phyloP scores from a whole-genome alignment of 2,797 vertebrate genomes.

The Poecilia gillii region DNA sequence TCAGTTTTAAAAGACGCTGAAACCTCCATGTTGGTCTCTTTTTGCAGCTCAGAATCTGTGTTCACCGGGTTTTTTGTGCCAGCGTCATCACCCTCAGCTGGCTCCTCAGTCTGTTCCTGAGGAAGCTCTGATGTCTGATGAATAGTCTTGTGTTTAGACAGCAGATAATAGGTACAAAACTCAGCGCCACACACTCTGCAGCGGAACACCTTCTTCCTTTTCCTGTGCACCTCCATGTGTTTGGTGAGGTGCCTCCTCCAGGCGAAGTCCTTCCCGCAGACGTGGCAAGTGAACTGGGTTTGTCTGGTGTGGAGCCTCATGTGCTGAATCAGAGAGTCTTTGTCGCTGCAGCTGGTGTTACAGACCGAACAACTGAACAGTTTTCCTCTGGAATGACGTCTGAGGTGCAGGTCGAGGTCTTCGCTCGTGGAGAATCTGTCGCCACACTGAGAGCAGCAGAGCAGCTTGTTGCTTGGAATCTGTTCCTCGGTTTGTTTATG shows the following conservation, averaged over 20 bases:
- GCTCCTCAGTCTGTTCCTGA: neutral
- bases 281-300: conserved; percentile 37
- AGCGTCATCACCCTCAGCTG: conserved; percentile 10
- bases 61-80: conserved; percentile 2
- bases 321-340: conserved; percentile 41
- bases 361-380: conserved; percentile 42
- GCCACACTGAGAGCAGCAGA: conserved; percentile 23
- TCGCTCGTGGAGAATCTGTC: conserved; percentile 5
- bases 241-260: conserved; percentile 41
- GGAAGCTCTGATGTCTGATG: conserved; percentile 14
- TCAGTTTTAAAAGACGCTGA: neutral
- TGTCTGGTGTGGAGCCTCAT: conserved; percentile 49
- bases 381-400: conserved; percentile 7
- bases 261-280: conserved; percentile 46
- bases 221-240: conserved; percentile 40
- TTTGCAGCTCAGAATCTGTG: neutral
- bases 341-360: conserved; percentile 18
- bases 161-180: conserved; percentile 22
- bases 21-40: neutral
- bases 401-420: conserved; percentile 17
- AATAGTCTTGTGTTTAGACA: conserved; percentile 25
- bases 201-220: conserved; percentile 5
- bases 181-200: conserved; percentile 19
- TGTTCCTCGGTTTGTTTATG: neutral
- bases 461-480: neutral